Evolutionary conservation across 2,888 invertebrate species (phyloP).

Genomic region (Pteria penguin): DNA sequence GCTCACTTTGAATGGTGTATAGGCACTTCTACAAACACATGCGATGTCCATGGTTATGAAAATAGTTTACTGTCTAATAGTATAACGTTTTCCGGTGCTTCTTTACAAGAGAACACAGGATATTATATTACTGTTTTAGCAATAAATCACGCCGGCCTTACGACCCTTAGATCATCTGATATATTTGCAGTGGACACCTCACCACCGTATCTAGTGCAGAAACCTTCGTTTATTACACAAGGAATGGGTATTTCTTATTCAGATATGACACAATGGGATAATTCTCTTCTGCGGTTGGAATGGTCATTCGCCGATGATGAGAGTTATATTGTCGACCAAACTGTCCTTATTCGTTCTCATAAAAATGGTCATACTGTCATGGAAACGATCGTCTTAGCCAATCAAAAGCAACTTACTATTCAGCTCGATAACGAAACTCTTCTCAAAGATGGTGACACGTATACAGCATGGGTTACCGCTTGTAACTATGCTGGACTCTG

Average conservation of each 20-base stretch:
- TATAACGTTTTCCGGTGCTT: background rate
- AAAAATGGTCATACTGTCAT: conserved; percentile 48
- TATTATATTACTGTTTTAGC: conserved; percentile 49
- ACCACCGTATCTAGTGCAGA: conserved; percentile 36
- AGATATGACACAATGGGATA: conserved; percentile 41
- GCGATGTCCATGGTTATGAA: conserved; percentile 21
- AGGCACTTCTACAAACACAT: conserved; percentile 5
- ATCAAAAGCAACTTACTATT: conserved; percentile 39
- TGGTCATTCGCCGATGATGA: conserved; percentile 45
- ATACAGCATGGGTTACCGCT: conserved; percentile 42
- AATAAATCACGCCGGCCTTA: conserved; percentile 50
- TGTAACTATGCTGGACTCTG: conserved; percentile 60
- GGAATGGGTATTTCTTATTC: background rate
- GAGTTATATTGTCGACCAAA: conserved; percentile 46
- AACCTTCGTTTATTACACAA: conserved; percentile 28
- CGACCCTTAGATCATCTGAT: conserved; percentile 45
- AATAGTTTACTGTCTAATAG: conserved; percentile 14
- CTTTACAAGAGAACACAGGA: background rate
- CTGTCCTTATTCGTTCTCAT: conserved; percentile 42
- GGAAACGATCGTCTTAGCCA: conserved; percentile 40
- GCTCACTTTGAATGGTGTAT: conserved; percentile 44
- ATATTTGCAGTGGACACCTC: conserved; percentile 54
- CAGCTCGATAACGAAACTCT: conserved; percentile 29
- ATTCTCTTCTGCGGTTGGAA: conserved; percentile 41
- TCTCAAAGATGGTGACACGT: conserved; percentile 51